Conservation (phyloP, 2,797 vertebrate species). For the Chelon auratus region DNA sequence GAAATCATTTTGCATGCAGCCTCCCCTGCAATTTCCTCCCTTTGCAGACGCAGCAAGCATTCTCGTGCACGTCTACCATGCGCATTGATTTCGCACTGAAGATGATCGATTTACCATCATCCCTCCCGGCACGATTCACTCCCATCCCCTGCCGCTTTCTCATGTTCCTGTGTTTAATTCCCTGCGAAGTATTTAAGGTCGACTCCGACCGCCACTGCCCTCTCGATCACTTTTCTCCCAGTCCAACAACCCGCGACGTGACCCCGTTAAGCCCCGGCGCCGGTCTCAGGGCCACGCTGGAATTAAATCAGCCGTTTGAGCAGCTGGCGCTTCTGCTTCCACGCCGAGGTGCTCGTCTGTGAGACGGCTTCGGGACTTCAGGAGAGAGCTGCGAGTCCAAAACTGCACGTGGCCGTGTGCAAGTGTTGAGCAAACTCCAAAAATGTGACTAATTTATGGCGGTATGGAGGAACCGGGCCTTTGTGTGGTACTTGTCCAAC, state of each 20-base stretch:
- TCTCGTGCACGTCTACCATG: conserved; percentile 19
- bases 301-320: conserved; percentile 54
- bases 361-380: conserved; percentile 17
- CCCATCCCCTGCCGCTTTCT: conserved; percentile 5
- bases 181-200: conserved; percentile 21
- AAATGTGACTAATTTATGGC: neutral
- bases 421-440: no score
- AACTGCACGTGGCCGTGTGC: conserved; percentile 5
- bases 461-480: no score
- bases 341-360: conserved; percentile 29
- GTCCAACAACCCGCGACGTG: conserved; percentile 8
- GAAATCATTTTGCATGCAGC: neutral
- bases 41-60: conserved; percentile 33
- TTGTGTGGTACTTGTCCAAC: neutral
- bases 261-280: conserved; percentile 45
- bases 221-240: conserved; percentile 16
- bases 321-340: conserved; percentile 50
- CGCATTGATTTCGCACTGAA: conserved; percentile 36
- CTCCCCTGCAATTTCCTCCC: conserved; percentile 1
- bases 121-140: conserved; percentile 23
- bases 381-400: conserved; percentile 10
- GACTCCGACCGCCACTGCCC: conserved; percentile 2
- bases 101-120: conserved; percentile 33
- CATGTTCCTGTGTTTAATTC: conserved; percentile 24
- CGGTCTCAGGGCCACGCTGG: conserved; percentile 22